phyloP scores from a whole-genome alignment of 2,888 invertebrate genomes.

The Sussaba pulchella region DNA sequence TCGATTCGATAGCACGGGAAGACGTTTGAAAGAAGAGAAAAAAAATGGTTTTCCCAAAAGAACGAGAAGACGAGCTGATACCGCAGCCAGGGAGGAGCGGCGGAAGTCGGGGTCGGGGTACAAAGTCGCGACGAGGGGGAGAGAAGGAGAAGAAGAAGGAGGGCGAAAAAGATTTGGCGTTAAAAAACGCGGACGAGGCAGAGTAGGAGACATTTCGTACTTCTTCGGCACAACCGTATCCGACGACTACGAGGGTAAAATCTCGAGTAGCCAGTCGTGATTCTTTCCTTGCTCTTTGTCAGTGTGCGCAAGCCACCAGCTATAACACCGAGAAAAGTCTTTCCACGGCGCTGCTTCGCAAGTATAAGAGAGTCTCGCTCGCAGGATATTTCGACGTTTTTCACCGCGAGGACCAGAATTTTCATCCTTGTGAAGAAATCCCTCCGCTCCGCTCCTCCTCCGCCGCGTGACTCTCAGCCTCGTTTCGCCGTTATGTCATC shows the following conservation, averaged over 20 bases:
- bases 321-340: slow-evolving; percentile 35
- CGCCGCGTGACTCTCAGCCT: slow-evolving; percentile 29
- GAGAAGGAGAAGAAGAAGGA: too few species aligned
- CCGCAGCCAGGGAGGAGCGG: slow-evolving; percentile 22
- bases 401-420: slow-evolving; percentile 37
- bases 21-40: slow-evolving; percentile 55
- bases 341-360: slow-evolving; percentile 47
- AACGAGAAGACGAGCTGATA: slow-evolving; percentile 29
- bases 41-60: slow-evolving; percentile 48
- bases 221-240: slow-evolving; percentile 69
- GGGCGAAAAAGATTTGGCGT: slow-evolving; percentile 78
- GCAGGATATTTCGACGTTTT: slow-evolving; percentile 56
- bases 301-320: slow-evolving; percentile 35
- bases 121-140: slow-evolving; percentile 52
- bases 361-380: slow-evolving; percentile 40
- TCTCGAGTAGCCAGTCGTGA: slow-evolving; percentile 76
- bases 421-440: slow-evolving; percentile 43
- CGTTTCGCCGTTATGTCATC: slow-evolving; percentile 11
- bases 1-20: slow-evolving; percentile 26
- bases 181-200: slow-evolving; percentile 83
- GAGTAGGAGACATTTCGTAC: slow-evolving; percentile 77
- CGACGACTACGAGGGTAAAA: slow-evolving; percentile 76
- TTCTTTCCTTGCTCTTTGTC: slow-evolving; percentile 48
- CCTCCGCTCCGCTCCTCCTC: slow-evolving; percentile 60
- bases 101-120: slow-evolving; percentile 25